A percentile compares a stretch with the other conserved stretches of the same genome.
Evolutionary conservation across 2,113 vertebrate genomes (phyloP).

Genomic region (Eretmochelys imbricata): DNA sequence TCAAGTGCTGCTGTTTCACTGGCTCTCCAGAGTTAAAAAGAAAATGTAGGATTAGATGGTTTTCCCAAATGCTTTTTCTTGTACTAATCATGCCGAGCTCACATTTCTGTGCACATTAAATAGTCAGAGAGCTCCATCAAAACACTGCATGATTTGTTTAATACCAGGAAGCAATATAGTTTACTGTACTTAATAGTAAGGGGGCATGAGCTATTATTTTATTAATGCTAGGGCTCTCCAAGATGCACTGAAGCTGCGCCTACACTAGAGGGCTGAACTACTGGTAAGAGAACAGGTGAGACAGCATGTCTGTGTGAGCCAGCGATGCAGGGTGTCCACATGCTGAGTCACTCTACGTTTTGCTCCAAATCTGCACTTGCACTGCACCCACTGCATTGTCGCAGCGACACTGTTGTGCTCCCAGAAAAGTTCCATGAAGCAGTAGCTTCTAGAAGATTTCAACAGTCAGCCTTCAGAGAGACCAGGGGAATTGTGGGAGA

Average conservation of each 20-base stretch:
- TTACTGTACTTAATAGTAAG: background rate
- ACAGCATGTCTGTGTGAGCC: background rate
- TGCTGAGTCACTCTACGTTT: background rate
- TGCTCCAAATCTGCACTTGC: background rate
- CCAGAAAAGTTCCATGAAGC: background rate
- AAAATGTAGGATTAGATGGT: conserved; percentile 64
- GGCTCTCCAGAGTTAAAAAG: conserved; percentile 47
- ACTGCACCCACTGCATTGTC: background rate
- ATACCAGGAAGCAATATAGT: conserved; percentile 40
- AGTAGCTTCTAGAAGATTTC: background rate
- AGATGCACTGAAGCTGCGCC: background rate
- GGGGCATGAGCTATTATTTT: background rate
- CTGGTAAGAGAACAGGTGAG: background rate
- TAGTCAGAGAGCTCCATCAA: conserved; percentile 28
- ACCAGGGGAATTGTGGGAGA: background rate
- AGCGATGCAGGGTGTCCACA: background rate
- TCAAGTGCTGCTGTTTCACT: conserved; percentile 58
- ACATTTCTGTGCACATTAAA: conserved; percentile 55
- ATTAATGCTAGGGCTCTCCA: background rate
- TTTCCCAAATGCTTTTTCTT: conserved; percentile 56
- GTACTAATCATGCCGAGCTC: conserved; percentile 54
- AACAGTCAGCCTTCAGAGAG: conserved; percentile 11
- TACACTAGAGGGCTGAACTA: background rate
- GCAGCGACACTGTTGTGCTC: background rate
- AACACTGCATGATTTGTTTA: conserved; percentile 36